Base-by-base conservation (phyloP, 2,888 invertebrate species). In the Agrilus cyanescens region DNA sequence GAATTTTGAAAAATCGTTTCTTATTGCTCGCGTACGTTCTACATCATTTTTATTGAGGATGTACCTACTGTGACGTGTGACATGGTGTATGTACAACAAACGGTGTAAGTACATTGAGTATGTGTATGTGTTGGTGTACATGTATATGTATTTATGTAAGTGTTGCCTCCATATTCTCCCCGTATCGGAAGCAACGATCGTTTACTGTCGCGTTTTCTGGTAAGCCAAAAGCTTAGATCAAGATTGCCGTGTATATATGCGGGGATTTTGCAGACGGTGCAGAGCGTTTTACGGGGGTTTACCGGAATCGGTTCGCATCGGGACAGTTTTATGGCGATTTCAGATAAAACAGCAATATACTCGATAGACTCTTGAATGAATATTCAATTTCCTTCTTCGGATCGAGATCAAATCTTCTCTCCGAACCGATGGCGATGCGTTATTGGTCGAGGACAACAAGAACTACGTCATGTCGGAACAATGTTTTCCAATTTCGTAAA, bases 191-290 rank as follows among this genome's bases (percentile, higher is more conserved):
- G 25, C 25, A 45, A 38, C 40, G 53, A 54, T 55, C 54, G 54
- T 55, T 55, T 53, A 46, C 57, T 52, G 57, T 57, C 57, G 56
- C 63, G 62, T 65, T 65, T 65, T 64, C 62, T 66, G 66, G 66
- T 65, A 65, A 66, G 65, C 66, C 65, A 65, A 65, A 66, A 64
- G 62, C 63, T 59, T 49, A 61, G 60, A 62, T 63, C 61, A 58
- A 64, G 64, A 65, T 66, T 61, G 59, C 50, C 47, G 49, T 54
- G 53, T 56, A 61, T 61, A 62, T 61, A 61, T 59, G 59, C 57
- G 50, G 54, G 57, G 60, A 60, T 62, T 63, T 60, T 55, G 63
- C 61, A 58, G 59, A 62, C 60, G 54, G 54, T 60, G 63, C 63
- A 60, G 53, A 57, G 57, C 55, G 51, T 55, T 54, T 53, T 54